Evolutionary conservation across 2,888 invertebrate species (phyloP).

Genomic region (Drosophila demipolita): DNA sequence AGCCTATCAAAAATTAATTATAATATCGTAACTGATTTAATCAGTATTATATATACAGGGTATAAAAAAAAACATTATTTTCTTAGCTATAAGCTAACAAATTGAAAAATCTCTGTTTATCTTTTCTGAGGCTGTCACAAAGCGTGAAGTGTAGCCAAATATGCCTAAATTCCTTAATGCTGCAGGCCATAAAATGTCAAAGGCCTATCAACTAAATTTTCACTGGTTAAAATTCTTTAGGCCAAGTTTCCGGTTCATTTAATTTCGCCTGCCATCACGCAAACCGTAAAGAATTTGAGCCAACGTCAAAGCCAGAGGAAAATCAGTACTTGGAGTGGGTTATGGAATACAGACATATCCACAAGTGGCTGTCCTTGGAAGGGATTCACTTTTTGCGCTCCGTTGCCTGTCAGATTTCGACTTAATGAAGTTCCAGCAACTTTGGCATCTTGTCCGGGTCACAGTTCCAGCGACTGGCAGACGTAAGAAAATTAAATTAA

Average conservation of each 20-base stretch:
- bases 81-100: background rate
- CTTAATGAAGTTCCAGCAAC: conserved; percentile 71
- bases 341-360: conserved; percentile 47
- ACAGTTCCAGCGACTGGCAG: conserved; percentile 36
- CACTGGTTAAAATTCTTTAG: conserved; percentile 59
- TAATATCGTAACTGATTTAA: background rate
- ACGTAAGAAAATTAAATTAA: conserved; percentile 60
- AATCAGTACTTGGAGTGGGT: conserved; percentile 9
- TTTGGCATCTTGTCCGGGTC: conserved; percentile 54
- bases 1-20: background rate
- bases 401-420: conserved; percentile 66
- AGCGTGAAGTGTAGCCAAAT: background rate
- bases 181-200: conserved; percentile 36
- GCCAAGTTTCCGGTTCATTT: conserved; percentile 71
- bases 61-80: background rate
- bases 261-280: conserved; percentile 43
- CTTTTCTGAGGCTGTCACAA: background rate
- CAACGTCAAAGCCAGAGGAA: conserved; percentile 12
- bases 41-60: background rate
- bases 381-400: conserved; percentile 41
- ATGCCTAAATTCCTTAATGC: conserved; percentile 2
- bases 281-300: conserved; percentile 19
- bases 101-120: background rate
- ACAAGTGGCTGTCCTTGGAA: conserved; percentile 68
- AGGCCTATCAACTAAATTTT: conserved; percentile 51